Evolutionary conservation across 2,113 vertebrate species (phyloP), one percentile per base, ranked within the genome.

Genomic region (Chiloscyllium plagiosum): DNA sequence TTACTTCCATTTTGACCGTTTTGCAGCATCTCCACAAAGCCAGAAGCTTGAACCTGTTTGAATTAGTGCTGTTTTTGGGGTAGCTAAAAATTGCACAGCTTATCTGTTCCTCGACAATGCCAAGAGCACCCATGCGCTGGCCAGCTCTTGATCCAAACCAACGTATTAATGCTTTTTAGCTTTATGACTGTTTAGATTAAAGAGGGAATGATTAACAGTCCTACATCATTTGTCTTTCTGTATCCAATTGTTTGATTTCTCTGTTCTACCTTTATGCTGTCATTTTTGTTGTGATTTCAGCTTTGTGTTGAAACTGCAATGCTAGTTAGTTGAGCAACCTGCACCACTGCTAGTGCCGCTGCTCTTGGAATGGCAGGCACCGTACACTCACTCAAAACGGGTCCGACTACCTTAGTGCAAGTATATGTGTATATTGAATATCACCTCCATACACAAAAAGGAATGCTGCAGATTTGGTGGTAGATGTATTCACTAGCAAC

Each of bases 321-420:
- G 65, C 19, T n/a, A 2, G 61, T 66, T 37, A 33, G 61, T n/a
- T 19, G 29, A n/a, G 56, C 4, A 56, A 50, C 26, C 87, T 65
- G 15, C 0, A 19, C 80, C 3, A 42, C n/a, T 83, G n/a, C 17
- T 6, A 1, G 26, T 68, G 61, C 33, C 17, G n/a, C 26, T 93
- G 33, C 87, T 92, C 33, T 93, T 93, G 89, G n/a, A 83, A 83
- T 83, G 80, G 80, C 37, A 42, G 78, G 89, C 66, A 61, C 56
- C 89, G 37, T 93, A 93, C 61, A 68, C 15, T 19, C 6, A 7
- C 2, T 66, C 7, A n/a, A 93, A 93, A 93, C 17, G 17, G 89
- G 17, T 93, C 61, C 37, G 89, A 47, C 29, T 61, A 56, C 87
- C 65, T 61, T 65, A 19, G 56, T 7, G n/a, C 29, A 37, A 68